phyloP scores from a whole-genome alignment of 1,140 invertebrate species.

The Ridgeia piscesae region DNA sequence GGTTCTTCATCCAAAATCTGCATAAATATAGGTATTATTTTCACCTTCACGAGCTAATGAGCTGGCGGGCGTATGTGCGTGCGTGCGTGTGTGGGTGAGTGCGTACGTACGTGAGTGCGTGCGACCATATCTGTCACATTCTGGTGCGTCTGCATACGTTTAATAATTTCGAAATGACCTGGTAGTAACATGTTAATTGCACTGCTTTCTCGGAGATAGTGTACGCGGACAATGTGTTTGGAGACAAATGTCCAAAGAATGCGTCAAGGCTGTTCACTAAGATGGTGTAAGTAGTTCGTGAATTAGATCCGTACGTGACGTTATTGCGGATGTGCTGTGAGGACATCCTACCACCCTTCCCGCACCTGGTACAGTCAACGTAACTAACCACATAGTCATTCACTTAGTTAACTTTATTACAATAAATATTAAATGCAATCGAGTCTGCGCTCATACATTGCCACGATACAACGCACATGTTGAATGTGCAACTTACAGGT shows the following conservation, averaged over 20 bases:
- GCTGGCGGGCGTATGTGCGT: neutral
- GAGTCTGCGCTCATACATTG: neutral
- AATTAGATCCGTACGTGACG: no score
- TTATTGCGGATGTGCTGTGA: no score
- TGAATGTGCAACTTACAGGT: no score
- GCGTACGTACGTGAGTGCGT: neutral
- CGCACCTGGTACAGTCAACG: neutral
- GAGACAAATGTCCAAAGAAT: no score
- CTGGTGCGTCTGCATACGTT: neutral
- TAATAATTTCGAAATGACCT: neutral
- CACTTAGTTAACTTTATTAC: neutral
- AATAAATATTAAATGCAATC: neutral
- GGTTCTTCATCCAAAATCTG: no score
- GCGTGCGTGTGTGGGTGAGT: neutral
- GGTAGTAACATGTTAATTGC: neutral
- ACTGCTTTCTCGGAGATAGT: neutral
- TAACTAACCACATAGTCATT: neutral
- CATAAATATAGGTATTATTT: no score
- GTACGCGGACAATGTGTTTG: neutral
- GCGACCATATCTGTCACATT: neutral
- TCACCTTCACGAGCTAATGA: no score
- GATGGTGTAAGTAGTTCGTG: no score
- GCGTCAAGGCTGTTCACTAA: no score
- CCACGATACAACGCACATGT: neutral
- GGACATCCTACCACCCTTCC: neutral